Percentiles rank a stretch among this genome's conserved stretches.
Conservation (phyloP, 2,113 vertebrate species). For the Panthera leo region DNA sequence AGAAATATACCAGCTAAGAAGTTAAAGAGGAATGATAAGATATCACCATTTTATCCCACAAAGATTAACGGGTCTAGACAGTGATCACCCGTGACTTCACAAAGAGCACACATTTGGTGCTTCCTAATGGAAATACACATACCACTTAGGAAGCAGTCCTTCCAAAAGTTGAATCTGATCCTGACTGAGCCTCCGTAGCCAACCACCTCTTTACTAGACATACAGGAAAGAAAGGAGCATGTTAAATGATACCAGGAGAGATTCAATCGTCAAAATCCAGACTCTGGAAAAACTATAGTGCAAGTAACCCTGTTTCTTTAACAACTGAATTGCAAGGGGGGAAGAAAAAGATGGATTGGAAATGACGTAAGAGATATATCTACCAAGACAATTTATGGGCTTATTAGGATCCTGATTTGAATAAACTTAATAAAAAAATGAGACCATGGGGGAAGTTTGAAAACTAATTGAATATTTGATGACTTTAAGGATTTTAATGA, state of each 20-base stretch:
- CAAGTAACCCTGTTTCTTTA: neutral
- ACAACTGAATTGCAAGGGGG: neutral
- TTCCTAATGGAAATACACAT: neutral
- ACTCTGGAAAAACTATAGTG: slow-evolving; percentile 3
- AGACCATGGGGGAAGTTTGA: neutral
- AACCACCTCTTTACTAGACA: neutral
- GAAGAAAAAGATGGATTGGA: neutral
- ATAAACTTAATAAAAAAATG: neutral
- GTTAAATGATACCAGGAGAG: neutral
- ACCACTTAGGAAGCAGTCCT: neutral
- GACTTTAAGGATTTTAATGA: neutral
- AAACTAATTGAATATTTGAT: neutral
- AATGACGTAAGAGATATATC: neutral
- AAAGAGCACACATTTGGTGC: neutral
- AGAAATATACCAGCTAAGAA: neutral
- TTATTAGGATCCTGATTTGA: slow-evolving; percentile 1
- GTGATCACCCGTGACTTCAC: neutral
- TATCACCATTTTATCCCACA: neutral
- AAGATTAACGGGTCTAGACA: neutral
- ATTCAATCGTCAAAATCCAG: neutral
- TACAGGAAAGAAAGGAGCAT: neutral
- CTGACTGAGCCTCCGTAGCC: neutral
- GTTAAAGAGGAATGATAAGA: neutral
- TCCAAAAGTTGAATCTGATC: neutral
- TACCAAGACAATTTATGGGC: neutral